Percentiles rank a stretch among this genome's conserved stretches.
Evolutionary conservation across 2,113 vertebrate species (phyloP).

Genomic region (Ctenomys sociabilis): DNA sequence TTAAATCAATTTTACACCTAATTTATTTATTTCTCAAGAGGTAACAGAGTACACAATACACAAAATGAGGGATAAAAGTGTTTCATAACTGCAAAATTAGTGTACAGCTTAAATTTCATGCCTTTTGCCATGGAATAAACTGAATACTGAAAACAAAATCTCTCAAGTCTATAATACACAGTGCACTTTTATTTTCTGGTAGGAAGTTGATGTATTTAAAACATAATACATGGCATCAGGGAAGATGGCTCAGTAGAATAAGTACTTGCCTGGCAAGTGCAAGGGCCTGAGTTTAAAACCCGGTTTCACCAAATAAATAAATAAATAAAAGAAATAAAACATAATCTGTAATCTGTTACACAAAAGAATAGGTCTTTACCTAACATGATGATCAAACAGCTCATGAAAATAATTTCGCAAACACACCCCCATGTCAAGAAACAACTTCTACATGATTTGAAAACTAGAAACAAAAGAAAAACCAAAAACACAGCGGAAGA

Average conservation of each 20-base stretch:
- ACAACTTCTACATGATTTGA: not conserved
- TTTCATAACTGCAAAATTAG: not conserved
- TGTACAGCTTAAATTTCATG: not conserved
- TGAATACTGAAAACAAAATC: constrained; percentile 18
- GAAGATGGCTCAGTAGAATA: too few species aligned
- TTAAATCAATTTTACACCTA: not conserved
- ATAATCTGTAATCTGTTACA: not conserved
- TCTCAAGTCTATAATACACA: not conserved
- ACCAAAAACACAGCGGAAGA: not conserved
- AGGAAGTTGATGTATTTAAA: not conserved
- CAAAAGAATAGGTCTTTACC: constrained; percentile 13
- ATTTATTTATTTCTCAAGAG: constrained; percentile 44
- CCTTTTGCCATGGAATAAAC: not conserved
- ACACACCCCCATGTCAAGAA: not conserved
- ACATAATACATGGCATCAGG: too few species aligned
- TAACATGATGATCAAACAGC: not conserved
- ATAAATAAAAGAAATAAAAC: too few species aligned
- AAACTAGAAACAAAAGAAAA: constrained; percentile 1
- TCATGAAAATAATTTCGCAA: not conserved
- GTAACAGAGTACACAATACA: not conserved
- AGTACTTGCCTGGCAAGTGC: too few species aligned
- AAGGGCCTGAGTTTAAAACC: too few species aligned
- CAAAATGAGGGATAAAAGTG: not conserved
- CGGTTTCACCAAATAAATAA: too few species aligned
- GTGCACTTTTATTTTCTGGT: not conserved